Evolutionary conservation across 2,797 vertebrate species (phyloP).

Genomic region (Huso huso): DNA sequence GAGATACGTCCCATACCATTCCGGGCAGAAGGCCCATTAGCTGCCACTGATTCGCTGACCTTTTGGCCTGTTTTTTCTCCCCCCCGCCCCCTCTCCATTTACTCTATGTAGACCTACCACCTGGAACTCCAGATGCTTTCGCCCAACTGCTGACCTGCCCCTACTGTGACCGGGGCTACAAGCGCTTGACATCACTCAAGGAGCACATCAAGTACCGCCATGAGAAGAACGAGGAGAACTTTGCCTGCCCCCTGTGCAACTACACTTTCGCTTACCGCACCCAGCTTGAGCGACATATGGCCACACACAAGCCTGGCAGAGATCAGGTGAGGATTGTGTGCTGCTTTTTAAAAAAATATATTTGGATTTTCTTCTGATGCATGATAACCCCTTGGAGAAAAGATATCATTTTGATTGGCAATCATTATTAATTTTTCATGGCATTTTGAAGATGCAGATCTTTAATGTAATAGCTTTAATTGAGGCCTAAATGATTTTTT

Average conservation of each 20-base stretch:
- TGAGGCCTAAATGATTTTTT: constrained; percentile 99
- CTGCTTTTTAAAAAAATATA: constrained; percentile 28
- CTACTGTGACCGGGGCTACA: constrained; percentile 99
- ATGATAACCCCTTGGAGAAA: constrained; percentile 83
- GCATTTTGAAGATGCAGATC: constrained; percentile 99
- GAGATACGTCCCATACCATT: constrained; percentile 87
- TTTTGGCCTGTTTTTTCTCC: constrained; percentile 77
- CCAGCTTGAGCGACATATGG: constrained; percentile 98
- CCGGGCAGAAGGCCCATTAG: constrained; percentile 86
- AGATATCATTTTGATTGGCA: constrained; percentile 97
- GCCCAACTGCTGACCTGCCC: constrained; percentile 99
- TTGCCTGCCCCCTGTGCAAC: constrained; percentile 96
- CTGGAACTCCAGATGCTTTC: constrained; percentile 99
- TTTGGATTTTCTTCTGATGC: constrained; percentile 68
- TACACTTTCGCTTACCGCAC: constrained; percentile 98
- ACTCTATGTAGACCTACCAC: constrained; percentile 84
- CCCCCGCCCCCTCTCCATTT: constrained; percentile 42
- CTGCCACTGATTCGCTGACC: constrained; percentile 97
- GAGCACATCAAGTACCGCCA: constrained; percentile 99
- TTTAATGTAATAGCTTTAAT: constrained; percentile 99
- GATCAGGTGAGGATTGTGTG: constrained; percentile 86
- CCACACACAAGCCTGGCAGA: constrained; percentile 96
- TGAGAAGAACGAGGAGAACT: constrained; percentile 99
- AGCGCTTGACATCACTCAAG: constrained; percentile 98
- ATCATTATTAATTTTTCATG: constrained; percentile 99